A percentile compares a stretch with the other conserved stretches of the same genome.
phyloP scores from a whole-genome alignment of 2,888 invertebrate species.

The Sepioteuthis lessoniana region DNA sequence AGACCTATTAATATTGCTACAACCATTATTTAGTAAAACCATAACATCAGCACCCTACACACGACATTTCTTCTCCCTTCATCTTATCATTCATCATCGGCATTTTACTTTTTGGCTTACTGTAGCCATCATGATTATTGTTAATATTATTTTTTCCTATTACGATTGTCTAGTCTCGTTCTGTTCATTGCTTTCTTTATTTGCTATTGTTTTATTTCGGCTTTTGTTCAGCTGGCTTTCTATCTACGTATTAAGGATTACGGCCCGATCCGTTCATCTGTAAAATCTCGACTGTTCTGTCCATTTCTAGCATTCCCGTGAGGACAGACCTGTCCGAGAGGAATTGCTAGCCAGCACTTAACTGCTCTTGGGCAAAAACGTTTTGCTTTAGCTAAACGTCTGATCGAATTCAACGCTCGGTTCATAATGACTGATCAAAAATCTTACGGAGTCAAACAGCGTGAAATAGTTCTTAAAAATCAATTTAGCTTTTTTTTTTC shows the following conservation, averaged over 20 bases:
- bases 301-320: slow-evolving; percentile 12
- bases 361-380: slow-evolving; percentile 33
- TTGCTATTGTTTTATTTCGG: neutral
- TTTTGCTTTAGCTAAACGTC: slow-evolving; percentile 33
- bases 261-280: slow-evolving; percentile 33
- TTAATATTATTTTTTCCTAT: neutral
- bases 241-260: slow-evolving; percentile 8
- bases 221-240: slow-evolving; percentile 16
- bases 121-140: neutral
- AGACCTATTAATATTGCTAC: neutral
- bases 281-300: slow-evolving; percentile 33
- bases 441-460: slow-evolving; percentile 33
- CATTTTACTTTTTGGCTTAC: neutral
- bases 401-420: slow-evolving; percentile 33
- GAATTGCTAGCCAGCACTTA: slow-evolving; percentile 33
- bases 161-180: slow-evolving; percentile 9
- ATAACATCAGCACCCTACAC: neutral
- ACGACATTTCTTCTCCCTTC: neutral
- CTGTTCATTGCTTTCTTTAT: neutral
- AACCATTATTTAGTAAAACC: neutral
- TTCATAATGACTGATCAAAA: neutral
- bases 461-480: slow-evolving; percentile 33
- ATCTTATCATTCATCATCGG: neutral
- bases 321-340: slow-evolving; percentile 33
- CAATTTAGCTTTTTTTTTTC: neutral